Conservation (phyloP, 2,113 vertebrate species). For the Argyrosomus japonicus region DNA sequence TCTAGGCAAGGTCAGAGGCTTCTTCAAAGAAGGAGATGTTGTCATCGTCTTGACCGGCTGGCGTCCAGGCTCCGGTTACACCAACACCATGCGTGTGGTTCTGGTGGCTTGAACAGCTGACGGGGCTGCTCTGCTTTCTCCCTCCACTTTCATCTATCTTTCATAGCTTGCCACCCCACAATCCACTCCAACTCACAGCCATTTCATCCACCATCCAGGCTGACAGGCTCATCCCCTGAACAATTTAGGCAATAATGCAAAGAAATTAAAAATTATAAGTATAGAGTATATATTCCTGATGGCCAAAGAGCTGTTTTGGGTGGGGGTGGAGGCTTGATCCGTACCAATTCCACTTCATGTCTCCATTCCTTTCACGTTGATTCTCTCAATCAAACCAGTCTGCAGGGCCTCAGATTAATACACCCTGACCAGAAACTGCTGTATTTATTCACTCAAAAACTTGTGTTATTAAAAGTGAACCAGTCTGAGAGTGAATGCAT, state of each 20-base stretch:
- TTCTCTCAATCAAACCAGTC: slow-evolving; percentile 55
- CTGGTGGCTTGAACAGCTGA: slow-evolving; percentile 86
- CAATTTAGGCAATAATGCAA: slow-evolving; percentile 33
- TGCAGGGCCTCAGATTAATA: slow-evolving; percentile 54
- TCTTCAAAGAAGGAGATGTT: slow-evolving; percentile 93
- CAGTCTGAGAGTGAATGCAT: slow-evolving; percentile 44
- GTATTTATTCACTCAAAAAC: slow-evolving; percentile 62
- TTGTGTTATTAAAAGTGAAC: slow-evolving; percentile 31
- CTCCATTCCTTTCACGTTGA: slow-evolving; percentile 52
- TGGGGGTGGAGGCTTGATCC: slow-evolving; percentile 20
- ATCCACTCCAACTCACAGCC: slow-evolving; percentile 38
- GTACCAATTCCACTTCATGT: slow-evolving; percentile 37
- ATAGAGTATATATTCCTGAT: neutral
- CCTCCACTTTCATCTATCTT: slow-evolving; percentile 38
- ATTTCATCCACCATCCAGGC: slow-evolving; percentile 13
- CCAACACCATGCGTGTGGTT: slow-evolving; percentile 99
- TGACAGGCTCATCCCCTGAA: slow-evolving; percentile 19
- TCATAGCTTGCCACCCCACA: slow-evolving; percentile 34
- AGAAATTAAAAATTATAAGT: neutral
- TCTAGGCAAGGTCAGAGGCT: slow-evolving; percentile 93
- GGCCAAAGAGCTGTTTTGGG: slow-evolving; percentile 9
- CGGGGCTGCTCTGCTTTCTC: slow-evolving; percentile 7
- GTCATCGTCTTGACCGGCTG: slow-evolving; percentile 95
- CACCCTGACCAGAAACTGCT: slow-evolving; percentile 61
- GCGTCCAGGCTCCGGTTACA: slow-evolving; percentile 97